phyloP scores from a whole-genome alignment of 2,113 vertebrate species.

The Zapornia atra region DNA sequence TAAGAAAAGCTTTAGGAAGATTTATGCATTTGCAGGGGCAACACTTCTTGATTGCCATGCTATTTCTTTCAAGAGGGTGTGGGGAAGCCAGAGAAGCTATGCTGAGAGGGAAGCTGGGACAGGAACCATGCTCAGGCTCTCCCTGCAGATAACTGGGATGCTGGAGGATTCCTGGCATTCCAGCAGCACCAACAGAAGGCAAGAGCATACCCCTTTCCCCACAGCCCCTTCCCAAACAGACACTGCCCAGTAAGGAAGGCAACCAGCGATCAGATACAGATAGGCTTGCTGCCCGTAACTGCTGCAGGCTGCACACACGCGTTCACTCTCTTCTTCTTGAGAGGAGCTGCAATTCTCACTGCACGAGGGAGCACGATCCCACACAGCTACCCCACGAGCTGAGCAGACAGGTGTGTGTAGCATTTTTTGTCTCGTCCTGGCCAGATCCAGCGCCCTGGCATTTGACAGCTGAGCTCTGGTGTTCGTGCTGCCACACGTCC shows the following conservation, averaged over 20 bases:
- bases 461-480: not conserved
- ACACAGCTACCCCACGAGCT: rapidly evolving
- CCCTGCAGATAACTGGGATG: not conserved
- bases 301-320: not conserved
- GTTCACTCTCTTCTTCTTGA: not conserved
- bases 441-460: not conserved
- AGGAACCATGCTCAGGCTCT: not conserved
- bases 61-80: not conserved
- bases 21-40: too few species aligned
- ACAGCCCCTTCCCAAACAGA: not conserved
- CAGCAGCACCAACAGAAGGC: not conserved
- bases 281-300: not conserved
- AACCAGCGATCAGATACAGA: not conserved
- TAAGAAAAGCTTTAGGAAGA: not conserved
- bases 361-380: rapidly evolving
- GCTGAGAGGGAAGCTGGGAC: not conserved
- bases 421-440: rapidly evolving
- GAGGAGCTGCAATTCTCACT: not conserved
- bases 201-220: not conserved
- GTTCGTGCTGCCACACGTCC: not conserved
- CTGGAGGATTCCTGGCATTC: constrained; percentile 62
- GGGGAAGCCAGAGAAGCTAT: not conserved
- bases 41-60: not conserved
- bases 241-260: not conserved
- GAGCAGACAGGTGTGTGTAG: rapidly evolving